Conservation (phyloP, 2,113 vertebrate genomes). For the Lynx canadensis region DNA sequence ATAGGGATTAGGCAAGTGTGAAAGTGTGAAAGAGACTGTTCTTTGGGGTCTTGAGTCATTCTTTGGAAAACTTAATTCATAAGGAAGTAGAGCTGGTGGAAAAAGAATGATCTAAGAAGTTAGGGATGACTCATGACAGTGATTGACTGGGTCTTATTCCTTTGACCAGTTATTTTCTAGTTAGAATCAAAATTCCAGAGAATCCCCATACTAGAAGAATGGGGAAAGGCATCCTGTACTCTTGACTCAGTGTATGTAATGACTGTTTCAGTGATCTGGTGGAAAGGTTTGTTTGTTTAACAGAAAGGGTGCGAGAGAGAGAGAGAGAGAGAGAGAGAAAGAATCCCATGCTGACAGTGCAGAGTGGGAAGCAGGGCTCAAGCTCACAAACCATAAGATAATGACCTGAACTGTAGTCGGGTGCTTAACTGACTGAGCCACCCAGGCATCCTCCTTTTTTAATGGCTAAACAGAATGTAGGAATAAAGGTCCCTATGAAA, state of each 20-base stretch:
- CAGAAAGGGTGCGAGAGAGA: too few relatives aligned
- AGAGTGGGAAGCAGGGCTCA: too few relatives aligned
- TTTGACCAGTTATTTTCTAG: conserved; percentile 4
- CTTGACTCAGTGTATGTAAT: background rate
- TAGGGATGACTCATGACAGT: background rate
- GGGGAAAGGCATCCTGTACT: background rate
- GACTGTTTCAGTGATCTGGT: background rate
- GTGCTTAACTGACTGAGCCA: too few relatives aligned
- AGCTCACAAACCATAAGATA: too few relatives aligned
- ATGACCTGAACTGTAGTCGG: too few relatives aligned
- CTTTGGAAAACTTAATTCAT: conserved; percentile 23
- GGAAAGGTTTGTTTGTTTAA: background rate
- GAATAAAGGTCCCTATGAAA: conserved; percentile 19
- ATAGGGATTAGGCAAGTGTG: background rate
- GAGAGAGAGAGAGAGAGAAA: too few relatives aligned
- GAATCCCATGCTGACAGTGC: too few relatives aligned
- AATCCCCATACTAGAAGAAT: background rate
- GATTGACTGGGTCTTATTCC: background rate
- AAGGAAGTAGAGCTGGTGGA: background rate
- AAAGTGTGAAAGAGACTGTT: conserved; percentile 12
- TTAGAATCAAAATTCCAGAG: conserved; percentile 38
- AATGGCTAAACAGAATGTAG: background rate
- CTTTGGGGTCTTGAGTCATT: conserved; percentile 19
- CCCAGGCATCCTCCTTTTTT: background rate
- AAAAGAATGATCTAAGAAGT: background rate